Evolutionary conservation across 2,113 vertebrate species (phyloP).

Genomic region (Suricata suricatta): DNA sequence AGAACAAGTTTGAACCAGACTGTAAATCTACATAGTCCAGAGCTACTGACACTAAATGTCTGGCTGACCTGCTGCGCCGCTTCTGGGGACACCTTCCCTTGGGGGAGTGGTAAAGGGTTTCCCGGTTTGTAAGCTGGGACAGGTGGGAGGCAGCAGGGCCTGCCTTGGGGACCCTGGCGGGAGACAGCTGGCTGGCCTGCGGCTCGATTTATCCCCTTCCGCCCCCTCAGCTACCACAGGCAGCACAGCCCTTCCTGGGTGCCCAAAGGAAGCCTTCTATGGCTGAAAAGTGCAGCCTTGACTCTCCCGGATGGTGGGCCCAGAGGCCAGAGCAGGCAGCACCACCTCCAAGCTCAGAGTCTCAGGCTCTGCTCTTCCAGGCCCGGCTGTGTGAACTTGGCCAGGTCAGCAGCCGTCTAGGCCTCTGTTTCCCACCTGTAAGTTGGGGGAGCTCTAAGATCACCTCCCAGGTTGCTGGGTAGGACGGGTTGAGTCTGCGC

Average conservation of each 20-base stretch:
- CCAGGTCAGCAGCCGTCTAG: not conserved
- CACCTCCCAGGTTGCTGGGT: not conserved
- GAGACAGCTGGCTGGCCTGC: not conserved
- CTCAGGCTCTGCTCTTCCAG: not conserved
- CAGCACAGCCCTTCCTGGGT: not conserved
- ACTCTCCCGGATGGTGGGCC: not conserved
- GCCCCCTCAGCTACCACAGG: not conserved
- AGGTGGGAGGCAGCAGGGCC: not conserved
- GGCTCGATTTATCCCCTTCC: not conserved
- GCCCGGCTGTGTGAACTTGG: not conserved
- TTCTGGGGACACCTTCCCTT: not conserved
- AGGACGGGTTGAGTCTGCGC: not conserved
- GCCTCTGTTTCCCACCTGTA: not conserved
- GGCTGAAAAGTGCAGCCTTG: conserved; percentile 1
- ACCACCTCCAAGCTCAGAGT: not conserved
- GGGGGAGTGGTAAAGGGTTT: not conserved
- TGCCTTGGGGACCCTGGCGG: not conserved
- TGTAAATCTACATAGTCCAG: not conserved
- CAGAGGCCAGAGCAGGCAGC: not conserved
- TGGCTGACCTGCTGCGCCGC: not conserved
- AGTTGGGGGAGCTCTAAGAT: not conserved
- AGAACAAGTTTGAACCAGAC: not conserved
- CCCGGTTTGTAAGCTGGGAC: not conserved
- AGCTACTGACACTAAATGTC: not conserved
- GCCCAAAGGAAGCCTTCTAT: not conserved